Conservation (phyloP, 2,888 invertebrate genomes). For the Empis stercorea region DNA sequence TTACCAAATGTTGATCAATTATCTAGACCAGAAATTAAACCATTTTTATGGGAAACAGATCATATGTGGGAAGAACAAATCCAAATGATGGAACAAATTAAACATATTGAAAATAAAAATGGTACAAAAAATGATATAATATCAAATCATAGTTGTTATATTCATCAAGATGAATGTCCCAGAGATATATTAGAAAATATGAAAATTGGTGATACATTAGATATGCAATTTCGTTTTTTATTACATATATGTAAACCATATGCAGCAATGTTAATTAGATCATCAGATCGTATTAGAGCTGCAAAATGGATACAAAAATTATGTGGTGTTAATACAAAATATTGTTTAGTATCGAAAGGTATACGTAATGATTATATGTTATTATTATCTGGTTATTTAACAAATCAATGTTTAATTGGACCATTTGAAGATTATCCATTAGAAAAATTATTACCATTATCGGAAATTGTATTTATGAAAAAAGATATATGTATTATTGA, state of each 20-base stretch:
- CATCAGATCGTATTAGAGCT: slow-evolving; percentile 35
- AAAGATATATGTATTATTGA: slow-evolving; percentile 34
- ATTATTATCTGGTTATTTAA: slow-evolving; percentile 37
- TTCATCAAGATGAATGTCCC: slow-evolving; percentile 7
- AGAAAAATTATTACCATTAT: slow-evolving; percentile 30
- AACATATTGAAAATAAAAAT: neutral
- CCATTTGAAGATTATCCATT: slow-evolving; percentile 39
- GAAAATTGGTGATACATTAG: slow-evolving; percentile 25
- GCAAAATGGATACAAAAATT: slow-evolving; percentile 41
- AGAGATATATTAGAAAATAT: neutral
- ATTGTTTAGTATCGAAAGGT: slow-evolving; percentile 37
- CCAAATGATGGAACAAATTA: neutral
- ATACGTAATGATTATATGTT: slow-evolving; percentile 44
- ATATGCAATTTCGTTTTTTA: slow-evolving; percentile 38
- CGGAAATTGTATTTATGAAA: slow-evolving; percentile 29
- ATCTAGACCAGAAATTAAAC: neutral
- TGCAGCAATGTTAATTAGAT: slow-evolving; percentile 32
- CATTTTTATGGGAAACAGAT: slow-evolving; percentile 8
- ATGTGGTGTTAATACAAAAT: slow-evolving; percentile 32
- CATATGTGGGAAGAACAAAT: slow-evolving; percentile 11
- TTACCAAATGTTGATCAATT: neutral
- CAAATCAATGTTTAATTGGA: slow-evolving; percentile 30
- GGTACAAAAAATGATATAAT: neutral
- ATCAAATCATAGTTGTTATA: slow-evolving; percentile 2
- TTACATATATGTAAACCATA: slow-evolving; percentile 38